Evolutionary conservation across 2,113 vertebrate species (phyloP), one percentile per base, ranked within the genome.

Genomic region (Poeciliopsis turrubarensis): DNA sequence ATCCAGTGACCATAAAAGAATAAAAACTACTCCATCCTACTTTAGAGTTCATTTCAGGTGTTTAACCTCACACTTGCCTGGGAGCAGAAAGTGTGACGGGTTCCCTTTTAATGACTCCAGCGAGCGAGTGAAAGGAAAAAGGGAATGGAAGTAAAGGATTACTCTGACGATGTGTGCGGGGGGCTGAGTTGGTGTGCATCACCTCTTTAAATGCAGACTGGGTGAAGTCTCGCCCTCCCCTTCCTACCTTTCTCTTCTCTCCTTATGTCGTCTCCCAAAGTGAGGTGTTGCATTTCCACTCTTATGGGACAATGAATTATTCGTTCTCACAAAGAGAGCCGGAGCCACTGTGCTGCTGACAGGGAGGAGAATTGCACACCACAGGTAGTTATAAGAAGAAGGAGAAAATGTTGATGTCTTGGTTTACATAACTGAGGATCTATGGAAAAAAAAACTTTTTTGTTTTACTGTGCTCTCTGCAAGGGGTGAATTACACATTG

Each of bases 31-130:
- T 60, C 70, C 0, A 19, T 44, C 14, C 14, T 66, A 27, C 76
- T 70, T 73, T 41, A 5, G 37, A 78, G 73, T 77, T 86, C 72
- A 82, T 1, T 78, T 86, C 77, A 86, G 76, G 75, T 85, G 75
- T 89, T 89, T 88, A 89, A 88, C 88, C 87, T 90, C 54, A 76
- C 70, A 81, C 69, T 81, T 71, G 80, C 80, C 81, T 69, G 61
- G 68, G 77, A 77, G 83, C 60, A 70, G 73, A 75, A 64, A 65
- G 80, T 69, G 70, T 77, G 70, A 60, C 27, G 19, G 54, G 60
- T 19, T 34, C 70, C 80, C 73, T 80, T 79, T 85, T 87, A 86
- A 81, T 12, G 66, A 82, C 77, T 37, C 68, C 75, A 83, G 80
- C 30, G 3, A 70, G 74, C 68, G 77, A 88, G 87, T 37, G 22